These are phyloP conservation scores for Luscinia megarhynchos DNA, from an alignment of 2,797 vertebrate species.

Conservation along the genomic window DNA sequence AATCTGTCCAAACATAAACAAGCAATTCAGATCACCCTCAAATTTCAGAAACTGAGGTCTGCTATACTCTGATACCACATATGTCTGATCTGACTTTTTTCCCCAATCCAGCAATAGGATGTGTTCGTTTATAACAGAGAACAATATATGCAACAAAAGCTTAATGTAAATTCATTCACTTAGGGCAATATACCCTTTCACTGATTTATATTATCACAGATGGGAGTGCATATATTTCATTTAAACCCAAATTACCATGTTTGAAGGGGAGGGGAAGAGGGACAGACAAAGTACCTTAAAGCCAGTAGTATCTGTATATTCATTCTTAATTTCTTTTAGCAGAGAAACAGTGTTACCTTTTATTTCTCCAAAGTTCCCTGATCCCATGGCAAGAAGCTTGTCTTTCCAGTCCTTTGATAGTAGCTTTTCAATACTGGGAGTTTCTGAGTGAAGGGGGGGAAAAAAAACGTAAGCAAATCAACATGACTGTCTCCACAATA, in stretches of 20 bases:
- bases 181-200: not conserved
- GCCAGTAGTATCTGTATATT: not conserved
- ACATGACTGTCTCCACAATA: conserved; percentile 90
- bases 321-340: conserved; percentile 44
- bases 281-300: not conserved
- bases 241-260: not conserved
- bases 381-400: conserved; percentile 99
- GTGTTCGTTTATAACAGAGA: not conserved
- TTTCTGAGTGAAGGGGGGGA: conserved; percentile 84
- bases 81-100: not conserved
- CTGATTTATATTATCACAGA: conserved; percentile 23
- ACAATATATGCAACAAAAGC: not conserved
- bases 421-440: conserved; percentile 98
- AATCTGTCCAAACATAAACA: conserved; percentile 15
- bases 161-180: not conserved
- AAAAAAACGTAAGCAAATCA: conserved; percentile 79
- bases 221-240: not conserved
- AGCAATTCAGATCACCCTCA: not conserved
- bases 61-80: not conserved
- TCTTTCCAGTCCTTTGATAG: conserved; percentile 99
- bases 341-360: conserved; percentile 87
- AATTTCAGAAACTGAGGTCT: conserved; percentile 3
- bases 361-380: conserved; percentile 98
- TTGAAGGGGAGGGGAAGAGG: not conserved
- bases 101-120: not conserved